Base-by-base conservation (phyloP, 2,888 invertebrate genomes). In the Caenorhabditis sp. region DNA sequence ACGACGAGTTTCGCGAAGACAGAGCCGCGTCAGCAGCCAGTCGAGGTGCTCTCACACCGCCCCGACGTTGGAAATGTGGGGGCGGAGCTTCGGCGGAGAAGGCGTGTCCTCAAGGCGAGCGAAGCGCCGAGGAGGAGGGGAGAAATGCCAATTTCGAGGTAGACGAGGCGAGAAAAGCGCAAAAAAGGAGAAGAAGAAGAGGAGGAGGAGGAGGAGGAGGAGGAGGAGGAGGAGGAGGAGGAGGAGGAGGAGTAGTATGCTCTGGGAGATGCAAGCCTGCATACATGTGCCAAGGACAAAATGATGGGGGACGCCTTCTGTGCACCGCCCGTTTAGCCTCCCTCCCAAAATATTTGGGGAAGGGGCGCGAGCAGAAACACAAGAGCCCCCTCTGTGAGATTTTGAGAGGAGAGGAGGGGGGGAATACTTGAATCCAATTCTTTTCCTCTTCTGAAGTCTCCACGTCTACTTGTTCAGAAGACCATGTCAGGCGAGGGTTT, bases 111-210 rank as follows among this genome's bases (percentile, higher is more conserved):
- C 65, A 65, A 74, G 67, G 76, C 67, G 76, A 67, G 76, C 67
- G 76, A 67, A 67, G 76, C 60, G 53, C 62, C 44, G 56, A 62
- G 74, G 58, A 8, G 40, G 6, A 13, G 6, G 74, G 6, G 74
- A 60, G 76, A 67, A 76, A 67, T 67, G 76, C 76, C 76, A 76
- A 76, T 76, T 76, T 76, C 67, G 76, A 76, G 76, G 76, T 76
- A 76, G 76, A 76, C 76, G 76, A 76, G 76, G 76, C 76, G 76
- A 76, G 76, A 76, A 76, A 76, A 76, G n/a, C n/a, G n/a, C n/a
- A n/a, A n/a, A n/a, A n/a, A n/a, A 11, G 35, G 20, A 22, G 26
- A 18, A 26, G 37, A 5, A 35, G 13, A 32, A 32, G 20, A 35
- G 13, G 22, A 13, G 15, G 2, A n/a, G n/a, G n/a, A n/a, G n/a